Evolutionary conservation across 2,888 invertebrate genomes (phyloP), one percentile per base, ranked within the genome.

Genomic region (Sarcophaga rosellei): DNA sequence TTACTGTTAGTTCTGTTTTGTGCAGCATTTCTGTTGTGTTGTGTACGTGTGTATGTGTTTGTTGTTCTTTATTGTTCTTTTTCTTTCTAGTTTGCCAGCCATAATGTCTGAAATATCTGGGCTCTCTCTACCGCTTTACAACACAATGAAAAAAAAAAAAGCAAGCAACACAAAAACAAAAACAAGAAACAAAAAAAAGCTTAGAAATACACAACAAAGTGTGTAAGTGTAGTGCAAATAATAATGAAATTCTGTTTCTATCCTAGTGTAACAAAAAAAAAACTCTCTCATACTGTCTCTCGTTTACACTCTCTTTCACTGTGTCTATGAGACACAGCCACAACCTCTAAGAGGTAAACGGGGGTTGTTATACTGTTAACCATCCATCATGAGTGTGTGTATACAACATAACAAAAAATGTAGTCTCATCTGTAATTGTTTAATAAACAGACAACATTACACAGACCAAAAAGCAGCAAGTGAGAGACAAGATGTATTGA

Each of bases 91-190:
- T 44, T 23, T 66, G 78, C 79, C 69, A 84, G 86, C 81, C 86
- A 86, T 74, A 66, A 70, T 81, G 84, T 84, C 86, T 84, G 17
- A 53, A 12, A 70, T 70, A 84, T 79, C 84, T 79, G 63, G 82
- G 79, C 59, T 65, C 79, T 84, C 70, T 53, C 53, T 17, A 12
- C 17, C 53, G 12, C 53, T 12, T 17, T 53, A 53, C 53, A 15
- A 53, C 53, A 53, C 12, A 17, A 53, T 53, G n/a, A n/a, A n/a
- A n/a, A n/a, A n/a, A n/a, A n/a, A n/a, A 53, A 4, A 53, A 53
- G 53, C 17, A 53, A 53, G 10, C 53, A 53, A 4, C 17, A 53
- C 53, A 53, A 53, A 0, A 53, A 53, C 53, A 53, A 53, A 53
- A 35, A 35, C 35, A 35, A 8, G 0, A 35, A 35, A 35, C 8